Base-by-base conservation (phyloP, 2,888 invertebrate genomes). In the Apodemia duryi region DNA sequence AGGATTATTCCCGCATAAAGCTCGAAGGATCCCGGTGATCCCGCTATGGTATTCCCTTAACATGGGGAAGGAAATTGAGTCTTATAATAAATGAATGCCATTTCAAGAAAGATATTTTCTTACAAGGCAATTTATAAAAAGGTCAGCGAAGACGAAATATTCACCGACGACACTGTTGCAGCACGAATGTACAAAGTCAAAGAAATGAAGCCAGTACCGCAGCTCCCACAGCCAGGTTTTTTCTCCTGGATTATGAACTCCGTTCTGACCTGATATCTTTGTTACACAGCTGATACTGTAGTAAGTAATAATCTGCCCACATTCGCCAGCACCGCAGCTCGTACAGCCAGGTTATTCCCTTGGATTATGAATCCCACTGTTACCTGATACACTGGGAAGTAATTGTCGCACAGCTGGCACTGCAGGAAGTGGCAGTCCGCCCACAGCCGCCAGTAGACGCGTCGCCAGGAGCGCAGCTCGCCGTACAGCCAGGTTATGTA, bases 361-460 rank as follows among this genome's bases (percentile, higher is more conserved):
- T 49, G 1, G 5, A n/a, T 11, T 49, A 43, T 43, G 6, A n/a
- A 2, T n/a, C 10, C 52, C 5, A 3, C 2, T 62, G 32, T 46
- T 2, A 92, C 93, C 86, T 94, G 94, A 78, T 95, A 94, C 1
- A 94, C 94, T 0, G 49, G n/a, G 49, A 49, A 49, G 49, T 94
- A 94, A 49, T 93, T 93, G 76, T 96, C 95, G 78, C 98, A 98
- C 2, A 94, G 93, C 62, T 94, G 94, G 78, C 98, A 98, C 68
- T 94, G 94, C 35, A 98, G 90, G 85, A 95, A 97, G 85, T 98
- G 98, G 70, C 97, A 95, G 76, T 96, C 96, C 0, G 97, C 97
- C 98, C 98, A 98, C 62, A 98, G 88, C 60, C 96, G 94, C 98
- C 98, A 98, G 86, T 98, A 98, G 2, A 98, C 97, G 77, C 95